These are phyloP conservation scores for Todiramphus chloris DNA, from an alignment of 2,113 vertebrate genomes.

Conservation along the genomic window DNA sequence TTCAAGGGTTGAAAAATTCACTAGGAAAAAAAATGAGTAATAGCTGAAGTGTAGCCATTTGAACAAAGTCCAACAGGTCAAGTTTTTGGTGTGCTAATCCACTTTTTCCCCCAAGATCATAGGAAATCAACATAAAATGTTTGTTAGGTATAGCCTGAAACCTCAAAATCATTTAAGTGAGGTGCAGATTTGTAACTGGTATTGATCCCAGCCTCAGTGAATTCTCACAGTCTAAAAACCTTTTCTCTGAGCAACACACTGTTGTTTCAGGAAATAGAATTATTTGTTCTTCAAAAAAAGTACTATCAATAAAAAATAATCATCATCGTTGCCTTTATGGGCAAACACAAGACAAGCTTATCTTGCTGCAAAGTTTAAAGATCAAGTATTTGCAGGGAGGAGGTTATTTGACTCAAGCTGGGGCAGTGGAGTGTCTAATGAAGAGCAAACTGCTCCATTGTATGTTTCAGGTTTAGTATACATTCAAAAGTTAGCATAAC, in stretches of 20 bases:
- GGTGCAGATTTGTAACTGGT: not conserved
- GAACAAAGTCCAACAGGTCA: not conserved
- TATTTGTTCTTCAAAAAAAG: not conserved
- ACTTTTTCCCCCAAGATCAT: not conserved
- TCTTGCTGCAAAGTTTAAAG: not conserved
- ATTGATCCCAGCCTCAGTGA: not conserved
- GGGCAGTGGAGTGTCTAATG: not conserved
- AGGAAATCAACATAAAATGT: not conserved
- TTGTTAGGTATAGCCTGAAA: not conserved
- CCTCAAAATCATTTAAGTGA: not conserved
- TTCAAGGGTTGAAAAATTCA: not conserved
- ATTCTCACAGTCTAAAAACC: not conserved
- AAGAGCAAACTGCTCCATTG: not conserved
- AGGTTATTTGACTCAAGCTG: not conserved
- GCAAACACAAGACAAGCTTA: not conserved
- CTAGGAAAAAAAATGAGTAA: not conserved
- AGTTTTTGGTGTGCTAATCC: not conserved
- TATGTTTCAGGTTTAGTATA: not conserved
- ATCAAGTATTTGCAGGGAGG: not conserved
- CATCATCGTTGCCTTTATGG: not conserved
- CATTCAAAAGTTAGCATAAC: not conserved
- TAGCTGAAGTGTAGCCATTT: not conserved
- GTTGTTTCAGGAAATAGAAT: not conserved
- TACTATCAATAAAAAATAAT: not conserved
- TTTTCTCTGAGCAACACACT: not conserved